These are phyloP conservation scores for Hycleus phaleratus DNA, from an alignment of 1,140 invertebrate species.

Conservation along the genomic window DNA sequence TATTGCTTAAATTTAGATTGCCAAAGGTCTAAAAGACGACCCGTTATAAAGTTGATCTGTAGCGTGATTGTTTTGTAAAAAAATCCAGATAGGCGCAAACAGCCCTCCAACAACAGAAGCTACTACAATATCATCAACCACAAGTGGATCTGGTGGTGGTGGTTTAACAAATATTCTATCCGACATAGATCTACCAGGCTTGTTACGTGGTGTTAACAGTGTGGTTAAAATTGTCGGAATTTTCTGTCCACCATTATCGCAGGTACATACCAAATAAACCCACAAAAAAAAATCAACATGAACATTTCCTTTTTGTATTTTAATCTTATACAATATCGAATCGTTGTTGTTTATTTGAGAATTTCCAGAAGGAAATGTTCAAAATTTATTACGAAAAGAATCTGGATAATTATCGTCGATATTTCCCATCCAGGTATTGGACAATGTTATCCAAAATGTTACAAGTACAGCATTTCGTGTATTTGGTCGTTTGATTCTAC, in stretches of 20 bases:
- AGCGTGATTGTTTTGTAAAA: background rate
- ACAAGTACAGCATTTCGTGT: slow-evolving; percentile 38
- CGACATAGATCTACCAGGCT: slow-evolving; percentile 31
- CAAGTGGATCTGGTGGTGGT: slow-evolving; percentile 6
- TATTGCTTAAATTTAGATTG: too few species aligned
- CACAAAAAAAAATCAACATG: background rate
- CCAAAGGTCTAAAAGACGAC: too few species aligned
- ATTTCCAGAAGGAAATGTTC: background rate
- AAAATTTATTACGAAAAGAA: background rate
- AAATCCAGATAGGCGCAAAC: slow-evolving; percentile 6
- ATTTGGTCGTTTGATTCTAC: slow-evolving; percentile 41
- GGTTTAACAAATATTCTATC: slow-evolving; percentile 29
- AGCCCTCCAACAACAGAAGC: background rate
- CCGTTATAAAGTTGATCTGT: too few species aligned
- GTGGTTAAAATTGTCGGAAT: slow-evolving; percentile 30
- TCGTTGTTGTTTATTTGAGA: too few species aligned
- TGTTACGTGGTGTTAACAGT: slow-evolving; percentile 32
- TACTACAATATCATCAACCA: background rate
- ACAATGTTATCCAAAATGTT: slow-evolving; percentile 40
- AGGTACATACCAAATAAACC: slow-evolving; percentile 27
- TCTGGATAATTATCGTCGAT: background rate
- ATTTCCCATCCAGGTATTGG: slow-evolving; percentile 31
- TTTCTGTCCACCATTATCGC: slow-evolving; percentile 36
- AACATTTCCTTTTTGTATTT: background rate
- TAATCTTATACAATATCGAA: too few species aligned